Evolutionary conservation across 2,797 vertebrate species (phyloP).

Genomic region (Fistularia tabacaria): DNA sequence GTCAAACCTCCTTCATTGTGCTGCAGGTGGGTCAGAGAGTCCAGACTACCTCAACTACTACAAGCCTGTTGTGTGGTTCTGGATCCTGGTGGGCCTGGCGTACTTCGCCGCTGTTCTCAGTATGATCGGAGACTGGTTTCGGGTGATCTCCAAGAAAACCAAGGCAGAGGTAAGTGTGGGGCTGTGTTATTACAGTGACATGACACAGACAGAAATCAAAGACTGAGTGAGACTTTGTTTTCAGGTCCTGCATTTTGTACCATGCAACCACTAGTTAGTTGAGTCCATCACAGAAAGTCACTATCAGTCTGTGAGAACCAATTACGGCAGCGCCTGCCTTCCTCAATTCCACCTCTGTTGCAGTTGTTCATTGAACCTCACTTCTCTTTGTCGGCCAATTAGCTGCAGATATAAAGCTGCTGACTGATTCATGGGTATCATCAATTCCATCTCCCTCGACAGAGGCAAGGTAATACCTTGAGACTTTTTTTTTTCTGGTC

Average conservation of each 20-base stretch:
- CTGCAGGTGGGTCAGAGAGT: slow-evolving; percentile 84
- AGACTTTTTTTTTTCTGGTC: slow-evolving; percentile 9
- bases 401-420: neutral
- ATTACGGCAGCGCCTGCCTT: too few species aligned
- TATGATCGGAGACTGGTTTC: slow-evolving; percentile 98
- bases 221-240: too few species aligned
- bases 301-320: too few species aligned
- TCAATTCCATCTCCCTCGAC: neutral
- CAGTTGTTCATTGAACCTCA: neutral
- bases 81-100: slow-evolving; percentile 95
- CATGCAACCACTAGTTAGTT: too few species aligned
- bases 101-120: slow-evolving; percentile 99
- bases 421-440: slow-evolving; percentile 2
- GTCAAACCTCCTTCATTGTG: neutral
- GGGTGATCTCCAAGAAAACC: slow-evolving; percentile 97
- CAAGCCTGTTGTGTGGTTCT: slow-evolving; percentile 97
- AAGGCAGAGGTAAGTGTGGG: slow-evolving; percentile 88
- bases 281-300: too few species aligned
- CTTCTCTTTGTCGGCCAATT: neutral
- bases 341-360: neutral
- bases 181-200: too few species aligned
- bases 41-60: slow-evolving; percentile 89
- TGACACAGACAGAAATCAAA: too few species aligned
- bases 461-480: slow-evolving; percentile 10
- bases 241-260: too few species aligned